These are phyloP conservation scores for Serripes groenlandicus DNA, from an alignment of 2,888 invertebrate genomes.

Conservation along the genomic window DNA sequence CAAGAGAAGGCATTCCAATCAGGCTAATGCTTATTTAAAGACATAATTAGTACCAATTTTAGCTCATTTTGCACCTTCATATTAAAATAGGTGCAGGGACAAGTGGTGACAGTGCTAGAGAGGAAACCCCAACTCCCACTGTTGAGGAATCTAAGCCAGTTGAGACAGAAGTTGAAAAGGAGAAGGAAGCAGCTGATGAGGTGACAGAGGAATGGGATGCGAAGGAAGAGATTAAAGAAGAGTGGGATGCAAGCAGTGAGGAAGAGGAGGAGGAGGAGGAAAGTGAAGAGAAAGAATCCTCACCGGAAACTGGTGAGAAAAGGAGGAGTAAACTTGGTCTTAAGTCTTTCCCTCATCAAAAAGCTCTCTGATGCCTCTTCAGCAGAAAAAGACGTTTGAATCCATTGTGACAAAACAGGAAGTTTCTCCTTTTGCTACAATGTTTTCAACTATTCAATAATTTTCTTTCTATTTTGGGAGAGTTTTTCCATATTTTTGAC, in stretches of 20 bases:
- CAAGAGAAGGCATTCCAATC: too few species aligned
- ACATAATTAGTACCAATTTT: background rate
- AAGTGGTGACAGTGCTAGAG: constrained; percentile 19
- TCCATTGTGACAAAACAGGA: too few species aligned
- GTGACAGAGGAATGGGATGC: constrained; percentile 89
- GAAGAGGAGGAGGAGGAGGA: constrained; percentile 91
- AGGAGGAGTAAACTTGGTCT: too few species aligned
- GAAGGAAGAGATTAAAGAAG: constrained; percentile 88
- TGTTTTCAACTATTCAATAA: too few species aligned
- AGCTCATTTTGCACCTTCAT: background rate
- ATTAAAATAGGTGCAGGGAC: background rate
- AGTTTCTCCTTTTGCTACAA: too few species aligned
- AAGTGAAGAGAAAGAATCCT: constrained; percentile 87
- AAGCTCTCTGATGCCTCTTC: too few species aligned
- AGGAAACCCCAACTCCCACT: constrained; percentile 63
- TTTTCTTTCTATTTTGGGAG: too few species aligned
- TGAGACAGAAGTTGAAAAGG: constrained; percentile 33
- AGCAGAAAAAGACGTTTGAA: too few species aligned
- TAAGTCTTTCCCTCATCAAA: too few species aligned
- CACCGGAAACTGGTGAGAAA: constrained; percentile 42
- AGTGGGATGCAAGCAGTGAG: constrained; percentile 86
- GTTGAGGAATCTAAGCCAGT: constrained; percentile 38
- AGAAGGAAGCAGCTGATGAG: constrained; percentile 85
- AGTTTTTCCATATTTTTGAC: too few species aligned
- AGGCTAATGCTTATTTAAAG: too few species aligned